Base-by-base conservation (phyloP, 2,888 invertebrate genomes). In the Diarsia rubi region DNA sequence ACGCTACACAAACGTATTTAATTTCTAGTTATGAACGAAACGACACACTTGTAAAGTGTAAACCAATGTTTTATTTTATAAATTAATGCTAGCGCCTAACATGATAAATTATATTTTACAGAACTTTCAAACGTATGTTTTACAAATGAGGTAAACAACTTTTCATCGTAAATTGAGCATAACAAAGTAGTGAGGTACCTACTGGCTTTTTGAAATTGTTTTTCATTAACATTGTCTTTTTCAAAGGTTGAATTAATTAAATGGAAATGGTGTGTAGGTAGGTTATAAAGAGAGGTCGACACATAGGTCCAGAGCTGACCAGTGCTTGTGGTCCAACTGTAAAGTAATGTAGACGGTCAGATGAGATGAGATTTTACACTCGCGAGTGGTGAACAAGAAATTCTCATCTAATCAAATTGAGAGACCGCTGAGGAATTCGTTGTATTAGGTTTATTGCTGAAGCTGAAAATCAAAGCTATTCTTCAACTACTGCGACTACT, bases 321-420 rank as follows among this genome's bases (percentile, higher is more conserved):
- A 59, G 45, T 47, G 24, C 16, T 47, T 37, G 37, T n/a, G 12
- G 75, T 68, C 4, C 12, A 64, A 71, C 2, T 69, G 62, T 65
- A 60, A 68, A 31, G 67, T 60, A n/a, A 47, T 49, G 19, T 44
- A 27, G 14, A 59, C 12, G 52, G 24, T 62, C 49, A 19, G 44
- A 57, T 42, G n/a, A 42, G 8, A 37, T 31, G n/a, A 12, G 52
- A 19, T 52, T 49, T 49, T 67, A 45, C 21, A 11, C 16, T 69
- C 49, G 44, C 45, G 37, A 54, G 54, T 57, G 45, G 57, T 57
- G 49, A 49, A 45, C 67, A 37, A 64, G 82, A 67, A 52, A 82
- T 82, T 70, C 47, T 71, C 59, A 68, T 82, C 14, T 62, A 21
- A 66, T 82, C 27, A 44, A 69, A 82, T 82, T 62, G 69, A 69